These are phyloP conservation scores for Himalopsyche japonica DNA, from an alignment of 2,888 invertebrate genomes.

Conservation along the genomic window DNA sequence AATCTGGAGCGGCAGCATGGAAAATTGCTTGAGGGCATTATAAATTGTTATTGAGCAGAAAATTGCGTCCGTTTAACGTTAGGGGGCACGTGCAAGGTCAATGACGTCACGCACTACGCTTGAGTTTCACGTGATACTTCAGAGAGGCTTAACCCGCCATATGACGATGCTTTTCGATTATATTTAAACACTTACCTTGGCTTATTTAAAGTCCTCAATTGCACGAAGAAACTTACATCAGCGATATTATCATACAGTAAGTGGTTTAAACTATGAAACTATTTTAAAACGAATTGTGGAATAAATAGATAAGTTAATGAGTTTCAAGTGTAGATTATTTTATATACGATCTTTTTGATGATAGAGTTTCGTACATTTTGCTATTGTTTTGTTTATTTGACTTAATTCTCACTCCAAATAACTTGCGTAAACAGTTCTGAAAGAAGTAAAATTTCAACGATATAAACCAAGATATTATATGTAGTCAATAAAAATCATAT, in stretches of 20 bases:
- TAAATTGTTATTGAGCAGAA: slow-evolving; percentile 12
- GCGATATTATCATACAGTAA: neutral
- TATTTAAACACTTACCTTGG: neutral
- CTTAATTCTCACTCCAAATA: too few species aligned
- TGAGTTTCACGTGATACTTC: neutral
- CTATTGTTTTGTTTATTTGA: too few species aligned
- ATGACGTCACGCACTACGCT: slow-evolving; percentile 4
- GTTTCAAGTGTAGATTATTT: too few species aligned
- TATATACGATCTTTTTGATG: too few species aligned
- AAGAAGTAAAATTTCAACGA: too few species aligned
- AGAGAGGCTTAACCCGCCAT: neutral
- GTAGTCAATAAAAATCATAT: too few species aligned
- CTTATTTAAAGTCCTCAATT: neutral
- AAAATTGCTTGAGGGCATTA: slow-evolving; percentile 11
- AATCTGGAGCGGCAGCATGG: neutral
- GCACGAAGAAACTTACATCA: neutral
- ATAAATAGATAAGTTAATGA: too few species aligned
- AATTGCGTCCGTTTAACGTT: slow-evolving; percentile 11
- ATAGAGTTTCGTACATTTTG: too few species aligned
- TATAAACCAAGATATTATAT: too few species aligned
- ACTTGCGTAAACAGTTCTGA: too few species aligned
- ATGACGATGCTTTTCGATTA: neutral
- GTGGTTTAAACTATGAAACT: too few species aligned
- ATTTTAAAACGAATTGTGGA: too few species aligned
- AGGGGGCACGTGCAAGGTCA: slow-evolving; percentile 2